These are phyloP conservation scores for Dusona sp. DNA, from an alignment of 2,888 invertebrate species.

Conservation along the genomic window DNA sequence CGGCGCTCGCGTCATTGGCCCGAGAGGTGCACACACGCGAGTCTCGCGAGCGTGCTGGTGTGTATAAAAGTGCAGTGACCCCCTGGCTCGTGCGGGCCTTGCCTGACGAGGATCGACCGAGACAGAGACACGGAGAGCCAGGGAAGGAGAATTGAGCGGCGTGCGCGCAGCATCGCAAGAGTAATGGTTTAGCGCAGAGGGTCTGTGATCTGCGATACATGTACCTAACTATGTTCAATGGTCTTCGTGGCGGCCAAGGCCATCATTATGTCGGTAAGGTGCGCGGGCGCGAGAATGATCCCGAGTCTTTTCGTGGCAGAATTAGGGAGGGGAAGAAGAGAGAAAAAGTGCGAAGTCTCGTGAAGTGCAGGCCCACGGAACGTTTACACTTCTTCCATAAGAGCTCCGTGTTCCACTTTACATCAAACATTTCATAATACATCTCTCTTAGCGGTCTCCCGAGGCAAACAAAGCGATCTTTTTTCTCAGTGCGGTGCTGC, in stretches of 20 bases:
- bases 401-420: neutral
- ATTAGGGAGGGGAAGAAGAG: neutral
- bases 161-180: conserved; percentile 59
- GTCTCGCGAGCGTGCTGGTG: conserved; percentile 55
- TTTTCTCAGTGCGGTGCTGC: neutral
- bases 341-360: conserved; percentile 1
- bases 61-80: conserved; percentile 81
- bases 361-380: neutral
- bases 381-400: conserved; percentile 27
- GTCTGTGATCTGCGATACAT: conserved; percentile 10
- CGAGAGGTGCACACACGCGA: conserved; percentile 40
- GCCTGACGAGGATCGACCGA: conserved; percentile 43
- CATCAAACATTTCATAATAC: neutral
- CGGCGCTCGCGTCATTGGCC: conserved; percentile 54
- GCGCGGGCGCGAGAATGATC: conserved; percentile 54
- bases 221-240: conserved; percentile 34
- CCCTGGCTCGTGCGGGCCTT: conserved; percentile 73
- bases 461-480: neutral
- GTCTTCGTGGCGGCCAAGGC: conserved; percentile 61
- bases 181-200: conserved; percentile 55
- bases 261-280: conserved; percentile 58
- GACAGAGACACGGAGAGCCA: conserved; percentile 7
- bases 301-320: conserved; percentile 21
- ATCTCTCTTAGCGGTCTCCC: neutral
- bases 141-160: conserved; percentile 37